Evolutionary conservation across 2,888 invertebrate species (phyloP), one percentile per base, ranked within the genome.

Genomic region (Tanaodytes sp.): DNA sequence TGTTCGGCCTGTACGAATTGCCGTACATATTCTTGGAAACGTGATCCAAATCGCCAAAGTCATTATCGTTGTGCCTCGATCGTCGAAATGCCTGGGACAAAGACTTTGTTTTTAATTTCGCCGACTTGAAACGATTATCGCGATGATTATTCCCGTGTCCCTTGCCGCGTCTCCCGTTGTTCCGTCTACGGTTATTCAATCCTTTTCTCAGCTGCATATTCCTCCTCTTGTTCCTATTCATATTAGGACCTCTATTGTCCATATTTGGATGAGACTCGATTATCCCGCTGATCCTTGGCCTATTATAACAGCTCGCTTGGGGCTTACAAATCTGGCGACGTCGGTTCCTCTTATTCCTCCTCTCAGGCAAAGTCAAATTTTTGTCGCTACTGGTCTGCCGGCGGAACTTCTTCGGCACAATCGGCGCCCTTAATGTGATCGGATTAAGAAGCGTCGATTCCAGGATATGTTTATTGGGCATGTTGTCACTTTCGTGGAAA

Each of bases 311-410:
- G 11, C 59, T 52, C 1, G 66, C 43, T 11, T 65, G 73, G 49
- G 64, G 72, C 49, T 48, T 74, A 27, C 76, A 79, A 5, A 69
- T 71, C 15, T 72, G 65, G 40, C 73, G 73, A 42, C 71, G 76
- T 30, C 76, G 76, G 40, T 67, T 69, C 31, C 63, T 78, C 39
- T 69, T 48, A 37, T 33, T 45, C 20, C 30, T 57, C 27, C 72
- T 72, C 11, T 76, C 72, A 30, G 55, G 59, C 5, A 72, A 19
- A 9, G 52, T 54, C 11, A 16, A 6, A 6, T 59, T 70, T 4
- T 46, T 61, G 5, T 72, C 69, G 11, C 37, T 18, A 20, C n/a
- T 46, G 3, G 48, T 37, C 31, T 69, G 68, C 27, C 58, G 39
- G 12, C 63, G 54, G 33, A 39, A 39, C 20, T 61, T 61, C 33